Evolutionary conservation across 1,140 invertebrate species (phyloP), one percentile per base, ranked within the genome.

Genomic region (Drosophila bipectinata): DNA sequence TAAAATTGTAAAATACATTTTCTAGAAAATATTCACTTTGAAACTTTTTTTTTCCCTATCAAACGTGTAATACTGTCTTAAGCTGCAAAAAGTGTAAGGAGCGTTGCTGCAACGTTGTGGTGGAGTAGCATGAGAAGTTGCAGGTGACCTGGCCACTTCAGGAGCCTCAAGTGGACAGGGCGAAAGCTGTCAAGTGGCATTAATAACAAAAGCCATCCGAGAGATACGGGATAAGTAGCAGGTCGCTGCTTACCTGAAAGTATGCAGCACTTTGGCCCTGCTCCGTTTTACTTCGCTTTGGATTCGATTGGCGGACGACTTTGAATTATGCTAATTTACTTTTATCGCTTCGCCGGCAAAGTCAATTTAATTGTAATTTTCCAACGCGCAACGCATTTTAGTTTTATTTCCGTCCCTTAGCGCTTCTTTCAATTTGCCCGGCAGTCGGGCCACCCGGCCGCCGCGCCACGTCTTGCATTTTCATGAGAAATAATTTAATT

Each of bases 291-390:
- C 18, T 52, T 55, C 48, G 60, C 57, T 67, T 60, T 53, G 62
- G 32, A 72, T 79, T 58, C 57, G 61, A 77, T 81, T 81, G 60
- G 48, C 32, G 34, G 34, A 39, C 47, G 55, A 41, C 72, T 87
- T 58, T 71, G 80, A 88, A 76, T 88, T 88, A 88, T 87, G 83
- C 78, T 88, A 88, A 88, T 88, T 88, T 88, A 73, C 72, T 87
- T 87, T 88, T 82, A 87, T 82, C 82, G 82, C 75, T 57, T 69
- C 82, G 72, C 57, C 78, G 78, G 72, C 60, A 75, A 85, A 87
- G 81, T 88, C 83, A 88, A 88, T 88, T 88, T 87, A 79, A 88
- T 87, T 88, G 79, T 87, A 88, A 88, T 88, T 88, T 88, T 79
- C 47, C 67, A 72, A 82, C 75, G 76, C 79, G 72, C 73, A 67